Evolutionary conservation across 2,113 vertebrate species (phyloP).

Genomic region (Ctenodactylus gundi): DNA sequence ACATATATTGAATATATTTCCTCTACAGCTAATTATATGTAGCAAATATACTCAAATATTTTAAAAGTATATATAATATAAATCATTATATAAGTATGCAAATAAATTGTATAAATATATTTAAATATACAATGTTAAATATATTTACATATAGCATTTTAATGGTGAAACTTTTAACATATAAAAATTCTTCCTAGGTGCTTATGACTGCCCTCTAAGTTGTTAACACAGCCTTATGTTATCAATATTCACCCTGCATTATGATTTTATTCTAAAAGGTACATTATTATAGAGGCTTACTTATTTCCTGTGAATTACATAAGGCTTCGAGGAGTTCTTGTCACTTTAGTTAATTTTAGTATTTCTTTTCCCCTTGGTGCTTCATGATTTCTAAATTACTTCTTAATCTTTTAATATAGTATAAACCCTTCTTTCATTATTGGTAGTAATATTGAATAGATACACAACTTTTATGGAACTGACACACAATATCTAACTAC

Average conservation of each 20-base stretch:
- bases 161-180: not conserved
- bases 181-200: not conserved
- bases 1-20: not conserved
- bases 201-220: not conserved
- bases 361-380: not conserved
- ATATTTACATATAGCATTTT: not conserved
- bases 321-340: not conserved
- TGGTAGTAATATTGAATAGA: not conserved
- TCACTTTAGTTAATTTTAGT: not conserved
- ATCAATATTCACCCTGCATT: not conserved
- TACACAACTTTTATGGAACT: not conserved
- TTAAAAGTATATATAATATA: not conserved
- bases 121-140: not conserved
- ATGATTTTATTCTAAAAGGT: not conserved
- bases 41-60: not conserved
- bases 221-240: not conserved
- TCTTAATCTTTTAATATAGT: not conserved
- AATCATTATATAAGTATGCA: not conserved
- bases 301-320: not conserved
- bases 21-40: not conserved
- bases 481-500: not conserved
- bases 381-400: slow-evolving; percentile 6
- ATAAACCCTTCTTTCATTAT: not conserved
- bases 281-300: not conserved
- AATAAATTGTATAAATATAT: not conserved